Base-by-base conservation (phyloP, 2,113 vertebrate genomes). In the Paradisaea rubra region DNA sequence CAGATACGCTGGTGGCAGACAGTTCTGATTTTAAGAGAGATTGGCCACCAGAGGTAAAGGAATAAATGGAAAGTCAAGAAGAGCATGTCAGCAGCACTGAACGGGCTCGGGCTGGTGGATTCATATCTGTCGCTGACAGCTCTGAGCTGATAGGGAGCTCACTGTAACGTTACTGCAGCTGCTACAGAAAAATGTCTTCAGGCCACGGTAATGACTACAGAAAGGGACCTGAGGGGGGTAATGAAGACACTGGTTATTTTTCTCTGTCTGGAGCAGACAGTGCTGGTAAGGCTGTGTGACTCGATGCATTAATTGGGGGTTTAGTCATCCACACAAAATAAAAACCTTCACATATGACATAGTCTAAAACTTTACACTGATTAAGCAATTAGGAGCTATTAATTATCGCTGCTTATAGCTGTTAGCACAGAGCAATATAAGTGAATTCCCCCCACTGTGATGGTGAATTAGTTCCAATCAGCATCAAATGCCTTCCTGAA, bases 341-440 rank as follows among this genome's bases (percentile, higher is more conserved):
- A 77, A 94, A 91, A 30, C 28, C 86, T 96, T 83, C 49, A 84
- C 42, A 41, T 78, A 89, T 72, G 70, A 94, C 82, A 87, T 11
- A 78, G 64, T 87, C 77, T 91, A 90, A 91, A 78, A 91, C 82
- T 97, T 91, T 84, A 93, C 94, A 89, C 63, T 91, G 95, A 95
- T 93, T 68, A 96, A 91, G 45, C 56, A 93, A 88, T 94, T 93
- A 94, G 80, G 81, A 90, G 79, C 70, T 81, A 96, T 95, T 95
- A 96, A 96, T 96, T 97, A 95, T 94, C 81, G 91, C 54, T 73
- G 52, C 81, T 96, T 86, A 93, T 59, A 91, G 80, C 87, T 94
- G 57, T 72, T 92, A 93, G 77, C 78, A 84, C 37, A 53, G 79
- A 89, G 41, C 56, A 92, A 35, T 76, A 39, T 31, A 89, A 77